Evolutionary conservation across 2,888 invertebrate species (phyloP).

Genomic region (Pyrochroa serraticornis): DNA sequence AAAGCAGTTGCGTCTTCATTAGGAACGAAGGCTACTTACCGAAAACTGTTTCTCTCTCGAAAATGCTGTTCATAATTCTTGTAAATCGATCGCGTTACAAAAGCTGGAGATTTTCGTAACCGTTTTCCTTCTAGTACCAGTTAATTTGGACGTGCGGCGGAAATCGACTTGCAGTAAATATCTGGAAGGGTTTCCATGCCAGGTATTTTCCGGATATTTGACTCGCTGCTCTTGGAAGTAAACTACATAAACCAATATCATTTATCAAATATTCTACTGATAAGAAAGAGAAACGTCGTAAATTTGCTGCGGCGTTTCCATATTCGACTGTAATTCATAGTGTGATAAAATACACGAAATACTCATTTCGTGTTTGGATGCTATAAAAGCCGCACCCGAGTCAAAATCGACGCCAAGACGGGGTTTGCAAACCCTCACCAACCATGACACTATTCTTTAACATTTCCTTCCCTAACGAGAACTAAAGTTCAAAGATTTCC

Average conservation of each 20-base stretch:
- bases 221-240: background rate
- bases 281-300: constrained; percentile 8
- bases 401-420: background rate
- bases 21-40: background rate
- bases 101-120: no score
- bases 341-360: constrained; percentile 25
- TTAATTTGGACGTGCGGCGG: background rate
- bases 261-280: constrained; percentile 3
- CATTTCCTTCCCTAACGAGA: no score
- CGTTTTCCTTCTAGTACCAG: no score
- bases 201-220: background rate
- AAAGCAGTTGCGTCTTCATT: constrained; percentile 16
- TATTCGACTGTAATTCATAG: constrained; percentile 18
- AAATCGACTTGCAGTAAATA: background rate
- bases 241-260: constrained; percentile 2
- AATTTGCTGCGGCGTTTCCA: constrained; percentile 8
- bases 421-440: no score
- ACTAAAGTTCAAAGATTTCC: no score
- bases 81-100: no score
- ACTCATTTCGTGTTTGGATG: constrained; percentile 18
- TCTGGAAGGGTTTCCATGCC: background rate
- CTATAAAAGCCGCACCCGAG: constrained; percentile 10
- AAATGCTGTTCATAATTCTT: no score
- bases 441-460: no score
- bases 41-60: no score